Evolutionary conservation across 2,797 vertebrate species (phyloP), one percentile per base, ranked within the genome.

Genomic region (Meda fulgida): DNA sequence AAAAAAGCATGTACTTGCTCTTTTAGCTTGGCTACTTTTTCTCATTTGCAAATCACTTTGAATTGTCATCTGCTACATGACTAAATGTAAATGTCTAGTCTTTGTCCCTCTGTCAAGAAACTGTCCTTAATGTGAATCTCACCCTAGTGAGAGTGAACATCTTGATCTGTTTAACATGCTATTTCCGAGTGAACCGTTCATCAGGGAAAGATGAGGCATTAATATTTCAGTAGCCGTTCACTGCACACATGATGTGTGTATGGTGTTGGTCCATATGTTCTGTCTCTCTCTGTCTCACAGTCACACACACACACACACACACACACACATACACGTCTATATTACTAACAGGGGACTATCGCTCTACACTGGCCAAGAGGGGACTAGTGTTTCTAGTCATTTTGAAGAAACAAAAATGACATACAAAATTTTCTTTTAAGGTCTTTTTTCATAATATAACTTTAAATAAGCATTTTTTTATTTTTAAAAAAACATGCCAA

Each of bases 171-270:
- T 18, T 76, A 11, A 18, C 38, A 75, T 69, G 71, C 38, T 84
- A 85, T 72, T 80, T 83, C 51, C 31, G 81, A 48, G 60, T 66
- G 26, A 77, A 80, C 76, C 48, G 63, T 84, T 88, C 83, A 87
- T 77, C 31, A 55, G 40, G 51, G 26, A 79, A 82, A 76, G 34
- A 75, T 46, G 53, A 84, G 60, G 31, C 58, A 40, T 84, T 40
- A 78, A 88, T 88, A 85, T 83, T 91, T 89, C 26, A 84, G 72
- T 11, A 80, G 76, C 8, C 23, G 60, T 88, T 84, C 36, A 53
- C 29, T 60, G 60, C 58, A 69, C 66, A 60, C 78, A 67, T 82
- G 77, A 55, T 81, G 82, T 79, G 77, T 11, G 70, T 67, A 78
- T 51, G 14, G 9, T 72, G 46, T 18, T 75, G 51, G 69, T 79